Conservation (phyloP, 2,888 invertebrate genomes). For the Tillus elongatus region DNA sequence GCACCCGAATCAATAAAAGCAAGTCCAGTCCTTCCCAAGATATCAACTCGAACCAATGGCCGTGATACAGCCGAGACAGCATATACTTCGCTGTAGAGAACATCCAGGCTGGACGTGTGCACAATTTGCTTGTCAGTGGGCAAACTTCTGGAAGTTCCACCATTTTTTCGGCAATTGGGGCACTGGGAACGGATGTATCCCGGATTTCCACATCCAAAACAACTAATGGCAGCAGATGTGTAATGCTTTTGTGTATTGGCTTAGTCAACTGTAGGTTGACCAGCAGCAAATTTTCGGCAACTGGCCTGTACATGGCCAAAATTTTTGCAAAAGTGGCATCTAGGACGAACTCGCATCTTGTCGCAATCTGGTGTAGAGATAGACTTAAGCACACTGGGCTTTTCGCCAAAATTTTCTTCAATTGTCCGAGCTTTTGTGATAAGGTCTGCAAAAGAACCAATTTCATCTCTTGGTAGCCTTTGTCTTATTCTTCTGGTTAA, state of each 20-base stretch:
- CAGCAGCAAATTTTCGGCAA: constrained; percentile 7
- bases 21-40: constrained; percentile 4
- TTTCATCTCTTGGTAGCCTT: constrained; percentile 7
- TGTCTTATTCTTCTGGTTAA: constrained; percentile 8
- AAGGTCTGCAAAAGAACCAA: constrained; percentile 8
- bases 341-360: constrained; percentile 5
- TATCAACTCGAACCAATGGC: constrained; percentile 6
- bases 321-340: constrained; percentile 6
- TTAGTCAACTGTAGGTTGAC: background rate
- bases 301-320: constrained; percentile 10
- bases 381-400: background rate
- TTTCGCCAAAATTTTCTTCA: constrained; percentile 8
- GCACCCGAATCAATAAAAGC: constrained; percentile 11
- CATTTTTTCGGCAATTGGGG: constrained; percentile 5
- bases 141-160: background rate
- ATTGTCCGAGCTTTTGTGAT: constrained; percentile 13
- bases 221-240: background rate
- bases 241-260: background rate
- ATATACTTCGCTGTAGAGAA: background rate
- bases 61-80: background rate
- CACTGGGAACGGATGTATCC: constrained; percentile 10
- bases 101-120: background rate
- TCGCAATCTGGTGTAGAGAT: background rate
- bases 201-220: constrained; percentile 10
- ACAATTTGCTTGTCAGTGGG: background rate